phyloP scores from a whole-genome alignment of 2,113 vertebrate genomes.

The Hippoglossus stenolepis region DNA sequence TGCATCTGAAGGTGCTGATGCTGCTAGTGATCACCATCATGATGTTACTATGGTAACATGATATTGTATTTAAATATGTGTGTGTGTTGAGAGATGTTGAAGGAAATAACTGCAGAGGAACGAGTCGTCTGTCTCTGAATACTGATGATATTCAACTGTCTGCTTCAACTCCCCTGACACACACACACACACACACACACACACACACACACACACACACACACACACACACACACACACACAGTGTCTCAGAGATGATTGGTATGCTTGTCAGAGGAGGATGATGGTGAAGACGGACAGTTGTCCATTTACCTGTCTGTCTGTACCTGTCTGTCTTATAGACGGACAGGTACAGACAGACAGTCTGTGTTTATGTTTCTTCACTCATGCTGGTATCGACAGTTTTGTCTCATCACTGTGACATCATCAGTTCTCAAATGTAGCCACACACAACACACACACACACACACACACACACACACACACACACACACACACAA shows the following conservation, averaged over 20 bases:
- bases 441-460: slow-evolving; percentile 24
- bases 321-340: not conserved
- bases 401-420: too few relatives aligned
- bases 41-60: too few relatives aligned
- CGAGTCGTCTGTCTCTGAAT: slow-evolving; percentile 55
- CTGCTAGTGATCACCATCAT: too few relatives aligned
- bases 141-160: slow-evolving; percentile 66
- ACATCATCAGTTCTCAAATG: not conserved
- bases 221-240: too few relatives aligned
- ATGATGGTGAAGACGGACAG: slow-evolving; percentile 34
- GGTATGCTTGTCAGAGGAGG: slow-evolving; percentile 48
- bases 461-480: slow-evolving; percentile 47
- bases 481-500: slow-evolving; percentile 49
- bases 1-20: too few relatives aligned
- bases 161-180: slow-evolving; percentile 42
- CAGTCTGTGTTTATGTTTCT: too few relatives aligned
- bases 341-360: not conserved
- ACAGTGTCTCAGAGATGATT: slow-evolving; percentile 30
- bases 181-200: slow-evolving; percentile 11
- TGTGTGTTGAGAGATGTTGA: slow-evolving; percentile 38
- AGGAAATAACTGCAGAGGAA: slow-evolving; percentile 48
- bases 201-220: too few relatives aligned
- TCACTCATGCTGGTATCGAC: too few relatives aligned
- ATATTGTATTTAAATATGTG: too few relatives aligned
- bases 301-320: slow-evolving; percentile 44